A percentile compares a stretch with the other conserved stretches of the same genome.
These are phyloP conservation scores for Eristalis tenax DNA, from an alignment of 2,888 invertebrate species.

Conservation along the genomic window DNA sequence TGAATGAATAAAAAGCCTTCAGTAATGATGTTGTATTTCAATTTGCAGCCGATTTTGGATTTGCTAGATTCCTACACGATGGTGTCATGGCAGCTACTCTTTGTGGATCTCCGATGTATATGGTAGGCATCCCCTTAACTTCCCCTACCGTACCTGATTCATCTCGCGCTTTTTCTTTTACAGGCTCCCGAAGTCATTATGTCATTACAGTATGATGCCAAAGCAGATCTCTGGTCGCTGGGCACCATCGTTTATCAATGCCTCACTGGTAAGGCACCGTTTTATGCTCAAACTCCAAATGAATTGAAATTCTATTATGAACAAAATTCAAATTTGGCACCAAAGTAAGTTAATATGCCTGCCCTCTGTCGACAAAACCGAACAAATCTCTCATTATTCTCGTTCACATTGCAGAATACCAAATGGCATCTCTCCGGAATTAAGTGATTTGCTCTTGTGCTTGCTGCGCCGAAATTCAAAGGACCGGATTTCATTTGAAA, in stretches of 20 bases:
- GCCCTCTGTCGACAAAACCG: background rate
- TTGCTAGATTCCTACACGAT: conserved; percentile 98
- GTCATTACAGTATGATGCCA: conserved; percentile 99
- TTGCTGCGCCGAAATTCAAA: conserved; percentile 95
- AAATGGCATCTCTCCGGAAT: conserved; percentile 93
- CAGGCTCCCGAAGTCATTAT: conserved; percentile 99
- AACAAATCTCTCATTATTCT: background rate
- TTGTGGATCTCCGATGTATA: conserved; percentile 99
- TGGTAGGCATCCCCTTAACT: conserved; percentile 85
- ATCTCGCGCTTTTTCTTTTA: background rate
- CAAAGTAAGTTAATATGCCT: conserved; percentile 86
- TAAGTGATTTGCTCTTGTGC: conserved; percentile 92
- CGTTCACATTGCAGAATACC: conserved; percentile 88
- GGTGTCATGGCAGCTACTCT: conserved; percentile 99
- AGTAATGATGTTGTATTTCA: background rate
- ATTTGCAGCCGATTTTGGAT: conserved; percentile 96
- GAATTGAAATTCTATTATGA: conserved; percentile 98
- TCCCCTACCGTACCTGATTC: fast-evolving
- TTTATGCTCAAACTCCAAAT: conserved; percentile 98
- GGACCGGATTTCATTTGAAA: conserved; percentile 97
- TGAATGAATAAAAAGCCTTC: background rate
- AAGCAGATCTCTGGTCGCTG: conserved; percentile 99
- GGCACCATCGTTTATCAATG: conserved; percentile 99
- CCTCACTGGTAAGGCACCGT: conserved; percentile 98
- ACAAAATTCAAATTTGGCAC: conserved; percentile 93